A percentile compares a stretch with the other conserved stretches of the same genome.
These are phyloP conservation scores for Pocillopora meandrina DNA, from an alignment of 92 coral and sea anemone genomes.

Conservation along the genomic window DNA sequence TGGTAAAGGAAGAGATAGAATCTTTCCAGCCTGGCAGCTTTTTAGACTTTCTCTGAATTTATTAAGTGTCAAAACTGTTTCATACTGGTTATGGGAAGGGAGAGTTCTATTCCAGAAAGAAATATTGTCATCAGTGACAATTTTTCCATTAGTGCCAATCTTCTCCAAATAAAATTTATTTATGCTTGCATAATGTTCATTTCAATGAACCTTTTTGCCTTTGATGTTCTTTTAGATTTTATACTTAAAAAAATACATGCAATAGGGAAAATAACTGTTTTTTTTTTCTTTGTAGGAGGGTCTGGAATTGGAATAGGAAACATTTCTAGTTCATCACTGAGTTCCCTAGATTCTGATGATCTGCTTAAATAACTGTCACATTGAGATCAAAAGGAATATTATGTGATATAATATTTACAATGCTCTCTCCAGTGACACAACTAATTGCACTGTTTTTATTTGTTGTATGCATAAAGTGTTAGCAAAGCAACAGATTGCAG, in stretches of 20 bases:
- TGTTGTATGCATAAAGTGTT: not conserved
- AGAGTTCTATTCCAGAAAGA: no score
- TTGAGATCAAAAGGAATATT: not conserved
- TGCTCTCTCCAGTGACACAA: not conserved
- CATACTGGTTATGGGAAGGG: no score
- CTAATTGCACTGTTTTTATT: not conserved
- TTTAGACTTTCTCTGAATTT: no score
- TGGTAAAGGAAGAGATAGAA: no score
- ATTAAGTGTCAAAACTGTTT: no score
- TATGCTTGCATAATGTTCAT: no score
- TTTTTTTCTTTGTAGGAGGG: constrained; percentile 43
- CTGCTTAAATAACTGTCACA: constrained; percentile 52
- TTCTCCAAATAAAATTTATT: no score
- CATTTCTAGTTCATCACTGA: constrained; percentile 74
- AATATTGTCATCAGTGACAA: no score
- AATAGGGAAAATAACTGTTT: constrained; percentile 30
- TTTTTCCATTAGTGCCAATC: no score
- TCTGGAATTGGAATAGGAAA: constrained; percentile 51
- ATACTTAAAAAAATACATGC: constrained; percentile 40
- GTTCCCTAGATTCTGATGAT: constrained; percentile 80
- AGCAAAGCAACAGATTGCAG: not conserved
- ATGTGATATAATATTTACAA: not conserved
- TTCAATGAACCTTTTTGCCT: no score
- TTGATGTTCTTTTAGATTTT: no score
- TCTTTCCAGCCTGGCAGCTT: no score